Evolutionary conservation across 92 coral and sea anemone genomes (phyloP).

Genomic region (Nematostella vectensis): DNA sequence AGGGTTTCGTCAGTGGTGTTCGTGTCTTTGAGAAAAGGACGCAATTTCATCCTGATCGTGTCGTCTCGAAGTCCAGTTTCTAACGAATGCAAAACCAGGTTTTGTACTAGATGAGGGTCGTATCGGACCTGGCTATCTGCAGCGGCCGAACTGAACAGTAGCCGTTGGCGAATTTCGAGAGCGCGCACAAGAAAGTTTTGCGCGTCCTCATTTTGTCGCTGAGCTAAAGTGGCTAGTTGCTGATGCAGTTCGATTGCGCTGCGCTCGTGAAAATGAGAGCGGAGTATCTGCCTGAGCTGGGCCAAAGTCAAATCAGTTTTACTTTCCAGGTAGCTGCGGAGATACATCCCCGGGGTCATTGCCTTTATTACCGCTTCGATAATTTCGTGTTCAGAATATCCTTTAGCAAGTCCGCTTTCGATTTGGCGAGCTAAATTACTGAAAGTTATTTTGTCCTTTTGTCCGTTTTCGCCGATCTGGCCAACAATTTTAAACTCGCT

Average conservation of each 20-base stretch:
- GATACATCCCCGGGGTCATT: background rate
- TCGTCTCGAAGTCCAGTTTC: conserved; percentile 58
- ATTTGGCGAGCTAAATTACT: background rate
- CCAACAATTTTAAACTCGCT: background rate
- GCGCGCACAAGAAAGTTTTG: conserved; percentile 57
- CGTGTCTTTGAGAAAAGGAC: conserved; percentile 37
- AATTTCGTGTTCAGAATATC: background rate
- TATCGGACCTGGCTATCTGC: conserved; percentile 24
- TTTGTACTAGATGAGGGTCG: conserved; percentile 27
- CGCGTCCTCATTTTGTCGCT: conserved; percentile 5
- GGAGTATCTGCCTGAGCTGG: background rate
- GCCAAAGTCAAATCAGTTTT: background rate
- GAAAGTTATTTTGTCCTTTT: background rate
- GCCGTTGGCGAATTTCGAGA: conserved; percentile 43
- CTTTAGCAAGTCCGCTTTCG: background rate
- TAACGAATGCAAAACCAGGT: conserved; percentile 32
- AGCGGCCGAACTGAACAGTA: conserved; percentile 33
- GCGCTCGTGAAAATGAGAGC: conserved; percentile 1
- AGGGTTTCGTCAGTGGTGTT: conserved; percentile 29
- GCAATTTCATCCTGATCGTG: conserved; percentile 35
- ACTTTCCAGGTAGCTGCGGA: conserved; percentile 1
- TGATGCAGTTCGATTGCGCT: conserved; percentile 4
- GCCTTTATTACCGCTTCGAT: background rate
- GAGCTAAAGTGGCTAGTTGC: conserved; percentile 1
- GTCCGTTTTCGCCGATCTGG: background rate